Conservation (phyloP, 2,113 vertebrate genomes). For the Cebus imitator region DNA sequence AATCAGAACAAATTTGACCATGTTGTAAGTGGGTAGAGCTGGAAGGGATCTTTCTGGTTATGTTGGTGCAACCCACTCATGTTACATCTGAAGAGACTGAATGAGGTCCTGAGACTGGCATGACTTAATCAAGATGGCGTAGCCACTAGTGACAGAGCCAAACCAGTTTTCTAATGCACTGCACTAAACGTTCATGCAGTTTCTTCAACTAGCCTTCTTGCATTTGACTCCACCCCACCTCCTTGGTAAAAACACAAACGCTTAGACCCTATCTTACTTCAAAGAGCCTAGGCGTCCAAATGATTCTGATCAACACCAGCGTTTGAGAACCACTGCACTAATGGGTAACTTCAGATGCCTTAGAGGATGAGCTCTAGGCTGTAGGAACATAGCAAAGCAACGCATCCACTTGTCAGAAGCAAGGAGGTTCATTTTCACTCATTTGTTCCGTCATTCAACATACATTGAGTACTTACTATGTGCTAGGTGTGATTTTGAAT, state of each 20-base stretch:
- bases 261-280: not conserved
- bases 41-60: not conserved
- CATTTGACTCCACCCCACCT: not conserved
- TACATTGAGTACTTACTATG: not conserved
- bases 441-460: not conserved
- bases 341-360: not conserved
- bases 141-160: not conserved
- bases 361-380: not conserved
- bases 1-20: not conserved
- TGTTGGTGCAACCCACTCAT: rapidly evolving
- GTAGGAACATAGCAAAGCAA: not conserved
- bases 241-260: not conserved
- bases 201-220: not conserved
- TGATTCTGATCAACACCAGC: not conserved
- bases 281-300: not conserved
- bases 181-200: not conserved
- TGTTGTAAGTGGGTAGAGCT: not conserved
- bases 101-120: not conserved
- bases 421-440: not conserved
- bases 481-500: not conserved
- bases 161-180: not conserved
- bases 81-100: not conserved
- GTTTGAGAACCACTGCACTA: not conserved
- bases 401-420: not conserved
- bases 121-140: not conserved